Evolutionary conservation across 2,888 invertebrate genomes (phyloP).

Genomic region (Abrostola tripartita): DNA sequence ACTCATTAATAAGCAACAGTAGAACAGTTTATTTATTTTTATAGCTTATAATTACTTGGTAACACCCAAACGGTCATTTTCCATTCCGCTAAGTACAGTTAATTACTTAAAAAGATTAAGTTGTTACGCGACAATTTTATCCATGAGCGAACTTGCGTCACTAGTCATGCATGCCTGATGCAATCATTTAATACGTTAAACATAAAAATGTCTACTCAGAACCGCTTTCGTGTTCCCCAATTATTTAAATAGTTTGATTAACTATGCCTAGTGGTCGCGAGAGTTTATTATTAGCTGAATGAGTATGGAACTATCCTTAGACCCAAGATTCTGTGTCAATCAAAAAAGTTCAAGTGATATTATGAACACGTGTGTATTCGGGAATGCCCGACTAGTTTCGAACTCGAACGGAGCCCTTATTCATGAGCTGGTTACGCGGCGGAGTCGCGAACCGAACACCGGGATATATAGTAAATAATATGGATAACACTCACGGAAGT

Average conservation of each 20-base stretch:
- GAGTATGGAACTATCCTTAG: too few relatives aligned
- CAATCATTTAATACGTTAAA: conserved; percentile 16
- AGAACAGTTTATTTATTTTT: conserved; percentile 26
- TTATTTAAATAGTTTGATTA: conserved; percentile 1
- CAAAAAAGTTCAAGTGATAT: too few relatives aligned
- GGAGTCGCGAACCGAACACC: too few relatives aligned
- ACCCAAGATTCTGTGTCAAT: too few relatives aligned
- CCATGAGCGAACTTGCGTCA: conserved; percentile 35
- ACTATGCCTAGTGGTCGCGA: too few relatives aligned
- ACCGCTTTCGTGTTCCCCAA: conserved; percentile 34
- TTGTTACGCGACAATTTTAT: conserved; percentile 37
- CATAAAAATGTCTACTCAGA: conserved; percentile 29
- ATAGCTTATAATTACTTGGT: conserved; percentile 29
- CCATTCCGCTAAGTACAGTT: conserved; percentile 40
- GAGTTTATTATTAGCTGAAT: too few relatives aligned
- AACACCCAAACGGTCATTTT: conserved; percentile 33
- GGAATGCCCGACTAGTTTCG: too few relatives aligned
- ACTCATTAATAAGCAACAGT: conserved; percentile 24
- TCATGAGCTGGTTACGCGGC: too few relatives aligned
- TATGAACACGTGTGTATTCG: too few relatives aligned
- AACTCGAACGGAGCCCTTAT: too few relatives aligned
- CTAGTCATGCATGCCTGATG: conserved; percentile 1
- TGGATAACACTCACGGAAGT: too few relatives aligned
- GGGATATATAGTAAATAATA: too few relatives aligned
- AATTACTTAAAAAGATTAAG: conserved; percentile 50